These are phyloP conservation scores for Synanceia verrucosa DNA, from an alignment of 2,797 vertebrate species.

Conservation along the genomic window DNA sequence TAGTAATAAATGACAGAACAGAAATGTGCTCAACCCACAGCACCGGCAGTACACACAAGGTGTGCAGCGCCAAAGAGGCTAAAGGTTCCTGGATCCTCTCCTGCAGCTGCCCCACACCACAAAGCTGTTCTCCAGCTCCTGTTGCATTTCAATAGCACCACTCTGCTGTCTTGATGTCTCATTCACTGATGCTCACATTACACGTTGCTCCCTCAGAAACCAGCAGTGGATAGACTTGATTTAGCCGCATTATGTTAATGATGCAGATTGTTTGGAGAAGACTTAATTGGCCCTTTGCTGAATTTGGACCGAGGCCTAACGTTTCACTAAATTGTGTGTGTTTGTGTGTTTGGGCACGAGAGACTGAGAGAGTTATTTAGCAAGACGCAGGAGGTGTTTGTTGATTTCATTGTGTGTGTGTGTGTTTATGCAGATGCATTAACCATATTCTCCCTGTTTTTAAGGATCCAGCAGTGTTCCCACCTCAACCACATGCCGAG, in stretches of 20 bases:
- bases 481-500: slow-evolving; percentile 92
- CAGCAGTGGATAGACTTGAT: slow-evolving; percentile 28
- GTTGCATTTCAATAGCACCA: slow-evolving; percentile 20
- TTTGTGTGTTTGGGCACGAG: slow-evolving; percentile 8
- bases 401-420: background rate
- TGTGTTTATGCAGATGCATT: background rate
- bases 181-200: slow-evolving; percentile 28
- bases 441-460: slow-evolving; percentile 2
- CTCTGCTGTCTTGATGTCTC: slow-evolving; percentile 23
- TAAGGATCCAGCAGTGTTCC: slow-evolving; percentile 92
- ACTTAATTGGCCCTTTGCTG: slow-evolving; percentile 64
- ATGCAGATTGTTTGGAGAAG: slow-evolving; percentile 61
- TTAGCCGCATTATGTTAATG: slow-evolving; percentile 52
- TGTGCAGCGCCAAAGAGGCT: background rate
- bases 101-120: background rate
- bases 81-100: background rate
- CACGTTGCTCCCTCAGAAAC: slow-evolving; percentile 39
- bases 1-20: background rate
- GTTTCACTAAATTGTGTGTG: slow-evolving; percentile 26
- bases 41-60: background rate
- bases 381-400: background rate
- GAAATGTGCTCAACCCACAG: background rate
- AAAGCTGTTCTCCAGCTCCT: background rate
- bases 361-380: background rate
- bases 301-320: slow-evolving; percentile 59